Evolutionary conservation across 2,888 invertebrate species (phyloP).

Genomic region (Melanostoma scalare): DNA sequence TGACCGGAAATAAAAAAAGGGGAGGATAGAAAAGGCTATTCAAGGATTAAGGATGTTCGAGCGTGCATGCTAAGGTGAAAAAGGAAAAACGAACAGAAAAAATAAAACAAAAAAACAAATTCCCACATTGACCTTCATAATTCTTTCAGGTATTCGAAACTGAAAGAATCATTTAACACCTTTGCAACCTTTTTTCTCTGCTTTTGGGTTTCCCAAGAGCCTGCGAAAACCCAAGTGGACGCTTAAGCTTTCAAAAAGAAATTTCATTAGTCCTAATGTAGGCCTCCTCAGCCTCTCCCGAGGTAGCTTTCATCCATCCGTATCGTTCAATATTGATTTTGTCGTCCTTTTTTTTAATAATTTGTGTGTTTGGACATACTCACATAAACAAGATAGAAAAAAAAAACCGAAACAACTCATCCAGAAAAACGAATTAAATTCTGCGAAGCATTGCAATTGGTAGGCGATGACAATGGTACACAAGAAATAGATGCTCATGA

Average conservation of each 20-base stretch:
- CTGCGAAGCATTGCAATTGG: constrained; percentile 55
- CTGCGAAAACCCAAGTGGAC: constrained; percentile 3
- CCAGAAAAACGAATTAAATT: constrained; percentile 35
- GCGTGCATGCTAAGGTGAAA: background rate
- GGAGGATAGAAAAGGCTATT: constrained; percentile 2
- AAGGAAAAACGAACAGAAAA: background rate
- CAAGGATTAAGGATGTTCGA: constrained; percentile 5
- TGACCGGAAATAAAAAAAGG: constrained; percentile 27
- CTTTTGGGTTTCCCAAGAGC: background rate
- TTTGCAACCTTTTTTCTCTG: constrained; percentile 13
- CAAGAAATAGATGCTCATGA: constrained; percentile 39
- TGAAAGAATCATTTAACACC: constrained; percentile 51
- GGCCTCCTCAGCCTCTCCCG: background rate
- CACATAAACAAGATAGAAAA: no score
- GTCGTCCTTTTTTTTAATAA: constrained; percentile 24
- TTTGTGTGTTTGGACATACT: constrained; percentile 12
- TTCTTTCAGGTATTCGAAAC: constrained; percentile 42
- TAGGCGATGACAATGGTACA: constrained; percentile 25
- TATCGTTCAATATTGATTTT: constrained; percentile 25
- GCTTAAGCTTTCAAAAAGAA: constrained; percentile 32
- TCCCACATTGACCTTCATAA: constrained; percentile 43
- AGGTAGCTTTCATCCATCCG: background rate
- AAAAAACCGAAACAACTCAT: background rate
- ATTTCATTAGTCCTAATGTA: constrained; percentile 41
- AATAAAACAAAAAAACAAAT: constrained; percentile 20